These are phyloP conservation scores for Tribolium castaneum DNA, from an alignment of 1,140 invertebrate genomes.

Conservation along the genomic window DNA sequence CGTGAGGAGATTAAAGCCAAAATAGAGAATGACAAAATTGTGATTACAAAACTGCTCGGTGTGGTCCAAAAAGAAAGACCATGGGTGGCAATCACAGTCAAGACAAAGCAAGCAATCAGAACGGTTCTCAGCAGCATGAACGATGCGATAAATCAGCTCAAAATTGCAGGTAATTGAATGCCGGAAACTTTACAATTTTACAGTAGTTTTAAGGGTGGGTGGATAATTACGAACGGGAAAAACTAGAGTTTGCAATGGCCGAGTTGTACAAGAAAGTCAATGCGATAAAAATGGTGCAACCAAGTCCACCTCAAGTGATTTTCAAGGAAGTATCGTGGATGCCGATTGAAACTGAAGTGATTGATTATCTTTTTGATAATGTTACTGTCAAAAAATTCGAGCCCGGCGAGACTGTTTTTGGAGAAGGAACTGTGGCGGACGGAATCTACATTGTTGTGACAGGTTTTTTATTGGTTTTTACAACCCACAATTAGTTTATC, in stretches of 20 bases:
- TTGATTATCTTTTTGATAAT: constrained; percentile 40
- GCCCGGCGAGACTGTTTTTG: constrained; percentile 25
- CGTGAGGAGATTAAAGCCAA: constrained; percentile 60
- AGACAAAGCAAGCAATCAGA: constrained; percentile 65
- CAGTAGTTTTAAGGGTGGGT: constrained; percentile 7
- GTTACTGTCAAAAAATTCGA: constrained; percentile 15
- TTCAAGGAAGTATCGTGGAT: constrained; percentile 51
- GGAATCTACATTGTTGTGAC: constrained; percentile 49
- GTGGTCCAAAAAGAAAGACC: constrained; percentile 64
- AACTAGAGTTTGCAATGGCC: not conserved
- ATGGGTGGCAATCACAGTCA: constrained; percentile 66
- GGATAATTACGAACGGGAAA: constrained; percentile 31
- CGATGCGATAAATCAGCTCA: constrained; percentile 41
- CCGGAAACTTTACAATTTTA: not conserved
- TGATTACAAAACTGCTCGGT: constrained; percentile 63
- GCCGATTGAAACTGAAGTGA: constrained; percentile 27
- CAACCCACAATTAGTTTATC: not conserved
- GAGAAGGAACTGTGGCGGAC: constrained; percentile 7
- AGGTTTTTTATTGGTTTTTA: constrained; percentile 11
- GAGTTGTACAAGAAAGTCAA: not conserved
- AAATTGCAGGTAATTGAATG: constrained; percentile 12
- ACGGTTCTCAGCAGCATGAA: constrained; percentile 64
- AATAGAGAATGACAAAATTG: constrained; percentile 49
- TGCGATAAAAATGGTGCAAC: constrained; percentile 19
- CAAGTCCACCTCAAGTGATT: constrained; percentile 39